Conservation (phyloP, 1,140 invertebrate genomes). For the Cyclargus thomasi region DNA sequence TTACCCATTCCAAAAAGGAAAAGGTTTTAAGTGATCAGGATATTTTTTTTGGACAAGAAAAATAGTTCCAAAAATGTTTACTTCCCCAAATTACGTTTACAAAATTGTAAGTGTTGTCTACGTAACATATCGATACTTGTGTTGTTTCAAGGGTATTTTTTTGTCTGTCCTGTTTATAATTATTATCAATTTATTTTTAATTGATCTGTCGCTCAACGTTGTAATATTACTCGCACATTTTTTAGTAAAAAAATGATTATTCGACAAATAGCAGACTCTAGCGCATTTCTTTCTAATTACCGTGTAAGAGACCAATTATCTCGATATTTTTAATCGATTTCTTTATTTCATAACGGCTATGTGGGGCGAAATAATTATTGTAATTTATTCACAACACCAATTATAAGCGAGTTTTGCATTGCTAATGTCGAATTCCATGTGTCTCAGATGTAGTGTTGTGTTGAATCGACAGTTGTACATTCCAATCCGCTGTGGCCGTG, state of each 20-base stretch:
- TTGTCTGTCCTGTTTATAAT: no score
- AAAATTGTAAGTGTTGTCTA: no score
- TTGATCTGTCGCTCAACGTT: neutral
- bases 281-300: neutral
- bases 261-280: neutral
- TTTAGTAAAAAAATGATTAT: neutral
- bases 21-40: no score
- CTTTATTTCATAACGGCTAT: neutral
- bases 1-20: no score
- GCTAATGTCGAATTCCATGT: conserved; percentile 8
- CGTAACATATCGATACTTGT: no score
- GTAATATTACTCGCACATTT: neutral
- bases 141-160: no score
- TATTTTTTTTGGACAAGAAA: no score
- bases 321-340: neutral
- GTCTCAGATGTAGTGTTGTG: neutral
- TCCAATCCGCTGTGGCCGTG: neutral
- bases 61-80: no score
- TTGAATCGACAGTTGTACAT: conserved; percentile 8
- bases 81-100: no score
- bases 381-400: conserved; percentile 8
- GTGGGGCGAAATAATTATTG: conserved; percentile 5
- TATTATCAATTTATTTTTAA: no score
- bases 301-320: conserved; percentile 10
- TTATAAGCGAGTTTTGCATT: conserved; percentile 2